Conservation (phyloP, 2,113 vertebrate species). For the Solenodon paradoxus region DNA sequence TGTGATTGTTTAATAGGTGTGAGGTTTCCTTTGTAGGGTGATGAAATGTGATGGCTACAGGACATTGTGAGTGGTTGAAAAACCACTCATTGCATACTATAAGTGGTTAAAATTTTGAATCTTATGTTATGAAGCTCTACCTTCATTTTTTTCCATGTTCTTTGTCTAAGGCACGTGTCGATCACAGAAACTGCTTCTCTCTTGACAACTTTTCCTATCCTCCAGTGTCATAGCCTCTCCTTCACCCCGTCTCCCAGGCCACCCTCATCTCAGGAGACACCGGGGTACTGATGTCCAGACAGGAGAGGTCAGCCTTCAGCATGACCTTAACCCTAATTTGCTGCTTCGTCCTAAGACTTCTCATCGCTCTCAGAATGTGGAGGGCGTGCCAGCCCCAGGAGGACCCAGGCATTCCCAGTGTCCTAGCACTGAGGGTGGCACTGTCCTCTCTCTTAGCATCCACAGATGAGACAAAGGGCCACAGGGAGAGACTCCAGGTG, state of each 20-base stretch:
- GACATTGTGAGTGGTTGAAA: not conserved
- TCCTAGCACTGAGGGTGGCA: too few species aligned
- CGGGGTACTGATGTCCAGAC: not conserved
- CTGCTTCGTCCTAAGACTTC: not conserved
- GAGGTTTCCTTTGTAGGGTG: not conserved
- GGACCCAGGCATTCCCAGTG: not conserved
- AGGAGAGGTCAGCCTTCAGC: not conserved
- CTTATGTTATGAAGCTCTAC: not conserved
- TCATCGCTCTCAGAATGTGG: not conserved
- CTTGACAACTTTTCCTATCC: not conserved
- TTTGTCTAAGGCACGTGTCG: not conserved
- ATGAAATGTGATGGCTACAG: not conserved
- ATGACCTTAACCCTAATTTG: not conserved
- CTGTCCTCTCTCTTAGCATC: not conserved
- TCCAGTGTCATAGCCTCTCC: not conserved
- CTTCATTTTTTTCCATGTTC: not conserved
- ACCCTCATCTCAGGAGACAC: fast-evolving
- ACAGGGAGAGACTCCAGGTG: not conserved
- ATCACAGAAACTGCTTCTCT: not conserved
- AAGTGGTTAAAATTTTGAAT: not conserved
- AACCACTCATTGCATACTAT: not conserved
- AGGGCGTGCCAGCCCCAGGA: not conserved
- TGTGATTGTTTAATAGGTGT: not conserved
- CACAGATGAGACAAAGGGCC: not conserved
- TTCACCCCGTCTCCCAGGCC: not conserved